Evolutionary conservation across 2,113 vertebrate species (phyloP), one percentile per base, ranked within the genome.

Genomic region (Vicugna pacos): DNA sequence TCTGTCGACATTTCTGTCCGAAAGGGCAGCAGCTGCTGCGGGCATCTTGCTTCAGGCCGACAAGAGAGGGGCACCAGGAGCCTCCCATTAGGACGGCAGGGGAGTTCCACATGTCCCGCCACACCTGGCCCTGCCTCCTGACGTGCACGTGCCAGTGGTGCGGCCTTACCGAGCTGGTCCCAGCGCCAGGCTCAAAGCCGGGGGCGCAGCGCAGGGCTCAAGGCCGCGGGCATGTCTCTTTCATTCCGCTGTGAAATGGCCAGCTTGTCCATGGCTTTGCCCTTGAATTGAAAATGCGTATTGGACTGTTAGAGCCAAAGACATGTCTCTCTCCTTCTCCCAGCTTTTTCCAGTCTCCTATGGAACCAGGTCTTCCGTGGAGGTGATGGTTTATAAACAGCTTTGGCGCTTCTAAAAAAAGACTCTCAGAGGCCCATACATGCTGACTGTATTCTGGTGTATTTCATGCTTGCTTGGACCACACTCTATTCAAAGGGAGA

Each of bases 1-100:
- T 96, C 94, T 96, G 94, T 97, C 42, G 94, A 79, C 85, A 52
- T 32, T 93, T 35, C 90, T 95, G 91, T 85, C 30, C 17, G 42
- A 94, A 97, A 97, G 81, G 89, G 84, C 80, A 88, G 17, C 54
- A 35, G 64, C 82, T 28, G n/a, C 15, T 0, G 58, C 65, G 5
- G 6, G 67, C 84, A 50, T 32, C 88, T 65, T 0, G 0, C 12
- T 58, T 92, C 46, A 58, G 65, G 58, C 64, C 82, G 38, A 14
- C 14, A 35, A 65, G n/a, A 83, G 46, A 42, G 8, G 58, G 50
- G 32, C 10, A 30, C 35, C n/a, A 1, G 50, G 69, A 46, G 60
- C 32, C 60, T 30, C 22, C 32, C 24, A 24, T 4, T 24, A 22
- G 30, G 42, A 35, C 42, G 6, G 5, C 35, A 2, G 76, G 80